These are phyloP conservation scores for Champsocephalus gunnari DNA, from an alignment of 2,797 vertebrate species.

Conservation along the genomic window DNA sequence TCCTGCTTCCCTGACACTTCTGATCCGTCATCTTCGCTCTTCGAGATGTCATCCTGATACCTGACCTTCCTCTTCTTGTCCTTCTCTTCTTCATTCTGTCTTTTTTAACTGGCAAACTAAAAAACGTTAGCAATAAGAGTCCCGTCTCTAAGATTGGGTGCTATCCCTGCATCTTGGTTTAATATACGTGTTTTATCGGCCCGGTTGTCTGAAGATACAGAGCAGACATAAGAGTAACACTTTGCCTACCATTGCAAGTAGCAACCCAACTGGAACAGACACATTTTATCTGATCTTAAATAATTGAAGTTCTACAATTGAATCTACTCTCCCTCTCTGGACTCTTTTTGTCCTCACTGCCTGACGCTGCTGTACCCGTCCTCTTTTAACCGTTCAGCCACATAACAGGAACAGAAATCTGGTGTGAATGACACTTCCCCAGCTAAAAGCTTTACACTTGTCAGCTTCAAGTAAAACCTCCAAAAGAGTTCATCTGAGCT, in stretches of 20 bases:
- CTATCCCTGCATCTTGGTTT: not conserved
- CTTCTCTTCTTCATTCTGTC: constrained; percentile 3
- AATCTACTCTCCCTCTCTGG: constrained; percentile 31
- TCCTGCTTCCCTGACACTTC: constrained; percentile 39
- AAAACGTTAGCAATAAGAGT: constrained; percentile 11
- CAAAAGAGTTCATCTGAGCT: constrained; percentile 54
- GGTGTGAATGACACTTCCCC: constrained; percentile 47
- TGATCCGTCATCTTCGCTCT: constrained; percentile 21
- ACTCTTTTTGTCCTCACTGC: constrained; percentile 14
- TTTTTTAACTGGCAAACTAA: constrained; percentile 20
- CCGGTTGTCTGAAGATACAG: constrained; percentile 10
- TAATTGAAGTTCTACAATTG: constrained; percentile 47
- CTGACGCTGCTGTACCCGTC: constrained; percentile 4
- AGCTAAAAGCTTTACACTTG: constrained; percentile 56
- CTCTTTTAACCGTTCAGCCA: constrained; percentile 40
- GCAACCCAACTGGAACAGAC: constrained; percentile 11
- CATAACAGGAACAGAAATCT: constrained; percentile 57
- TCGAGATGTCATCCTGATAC: constrained; percentile 22
- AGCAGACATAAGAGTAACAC: constrained; percentile 8
- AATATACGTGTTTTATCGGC: constrained; percentile 7
- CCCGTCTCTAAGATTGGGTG: not conserved
- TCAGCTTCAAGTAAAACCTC: constrained; percentile 50
- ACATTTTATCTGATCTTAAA: constrained; percentile 41
- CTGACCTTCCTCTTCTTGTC: constrained; percentile 36
- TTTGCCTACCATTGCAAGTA: not conserved